Conservation (phyloP, 2,888 invertebrate species). For the Opisthograptis luteolata region DNA sequence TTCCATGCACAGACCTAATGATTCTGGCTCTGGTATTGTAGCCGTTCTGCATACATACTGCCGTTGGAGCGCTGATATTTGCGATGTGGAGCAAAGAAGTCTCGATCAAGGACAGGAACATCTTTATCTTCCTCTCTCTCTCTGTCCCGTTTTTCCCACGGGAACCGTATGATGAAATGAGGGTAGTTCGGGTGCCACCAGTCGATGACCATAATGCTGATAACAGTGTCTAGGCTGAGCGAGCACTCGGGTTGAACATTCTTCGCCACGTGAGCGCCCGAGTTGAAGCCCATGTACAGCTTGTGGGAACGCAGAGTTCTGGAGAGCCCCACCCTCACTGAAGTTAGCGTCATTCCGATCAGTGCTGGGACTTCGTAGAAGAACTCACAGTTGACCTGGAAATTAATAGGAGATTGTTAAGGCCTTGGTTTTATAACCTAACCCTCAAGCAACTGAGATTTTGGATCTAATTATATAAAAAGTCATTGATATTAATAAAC, state of each 20-base stretch:
- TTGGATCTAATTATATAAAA: too few relatives aligned
- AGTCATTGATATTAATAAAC: too few relatives aligned
- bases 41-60: not conserved
- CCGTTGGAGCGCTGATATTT: not conserved
- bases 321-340: constrained; percentile 80
- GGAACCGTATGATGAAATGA: constrained; percentile 55
- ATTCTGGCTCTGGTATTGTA: not conserved
- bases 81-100: constrained; percentile 51
- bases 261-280: constrained; percentile 53
- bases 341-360: constrained; percentile 84
- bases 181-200: constrained; percentile 64
- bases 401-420: constrained; percentile 19
- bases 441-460: too few relatives aligned
- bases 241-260: constrained; percentile 61
- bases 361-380: constrained; percentile 84
- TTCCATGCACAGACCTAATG: too few relatives aligned
- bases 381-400: constrained; percentile 82
- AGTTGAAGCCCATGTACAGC: constrained; percentile 81
- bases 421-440: too few relatives aligned
- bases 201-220: constrained; percentile 57
- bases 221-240: constrained; percentile 62
- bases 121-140: constrained; percentile 53
- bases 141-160: constrained; percentile 28
- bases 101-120: constrained; percentile 56
- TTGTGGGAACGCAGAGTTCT: constrained; percentile 78